Evolutionary conservation across 53 echinoderm and acorn worm genomes (phyloP), one percentile per base, ranked within the genome.

Genomic region (Paelopatides confundens): DNA sequence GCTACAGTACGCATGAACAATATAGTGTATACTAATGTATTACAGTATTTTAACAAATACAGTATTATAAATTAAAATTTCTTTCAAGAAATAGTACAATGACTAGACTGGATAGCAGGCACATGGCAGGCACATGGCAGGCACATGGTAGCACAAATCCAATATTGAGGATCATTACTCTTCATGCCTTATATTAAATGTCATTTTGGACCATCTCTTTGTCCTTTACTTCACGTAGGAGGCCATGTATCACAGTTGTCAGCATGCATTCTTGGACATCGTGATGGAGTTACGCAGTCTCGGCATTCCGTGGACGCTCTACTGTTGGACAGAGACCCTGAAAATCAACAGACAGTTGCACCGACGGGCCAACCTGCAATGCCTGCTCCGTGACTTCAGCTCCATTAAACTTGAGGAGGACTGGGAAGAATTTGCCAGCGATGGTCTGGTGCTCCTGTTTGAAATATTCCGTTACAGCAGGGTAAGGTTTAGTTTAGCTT

Each of bases 221-320:
- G 21, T 67, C 67, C 8, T 66, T 28, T 66, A 5, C 12, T 28
- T 35, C 29, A 6, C 7, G 15, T 66, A 97, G 97, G 97, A 95
- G 77, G 97, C 97, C 11, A 95, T 97, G 95, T 97, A 97, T 81
- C 95, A 95, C 88, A 95, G 97, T 87, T 95, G 97, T 87, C 95
- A 97, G 79, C 95, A 97, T 82, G 90, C 92, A 27, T 97, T 90
- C 85, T 71, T 97, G 27, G 97, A 97, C 71, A 93, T 97, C 38
- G 87, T 95, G 29, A 97, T 97, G 97, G 97, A 97, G 90, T 84
- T 97, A 2, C 85, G 97, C 1, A 97, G 97, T 53, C 92, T 97
- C 1, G 97, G 95, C 6, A 93, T 97, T 2, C 84, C 95, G 2
- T 97, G 97, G 97, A 97, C 93, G 31, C 62, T 97, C 3, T 92